Base-by-base conservation (phyloP, 1,140 invertebrate species). In the Drosophila trapezifrons region DNA sequence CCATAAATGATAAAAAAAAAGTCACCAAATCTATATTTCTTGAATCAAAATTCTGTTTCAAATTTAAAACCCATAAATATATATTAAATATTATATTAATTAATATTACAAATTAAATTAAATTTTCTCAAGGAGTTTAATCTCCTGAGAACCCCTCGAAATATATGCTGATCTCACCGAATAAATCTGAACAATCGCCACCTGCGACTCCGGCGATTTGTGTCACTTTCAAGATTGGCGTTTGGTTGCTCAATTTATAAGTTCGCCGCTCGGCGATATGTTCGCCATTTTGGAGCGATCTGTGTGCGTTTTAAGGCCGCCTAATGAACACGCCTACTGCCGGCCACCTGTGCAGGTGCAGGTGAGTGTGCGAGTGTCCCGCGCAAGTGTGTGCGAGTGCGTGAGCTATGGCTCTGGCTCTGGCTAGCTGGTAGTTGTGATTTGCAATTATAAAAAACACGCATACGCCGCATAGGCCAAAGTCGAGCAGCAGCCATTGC, bases 391-490 rank as follows among this genome's bases (percentile, higher is more conserved):
- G 4, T 8, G 32, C 10, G 10, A 35, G 54, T 18, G 4, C 22
- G 42, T 38, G 18, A 57, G 25, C 18, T 22, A 37, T 72, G 51
- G 29, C 27, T 29, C 27, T 1, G 27, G 27, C 29, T 32, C 29
- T 32, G 29, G 29, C 29, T 32, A 9, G 29, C 29, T 32, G 29
- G 76, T 72, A 35, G 29, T 72, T 32, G 77, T 80, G 84, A 78
- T 78, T 70, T 66, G 79, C 83, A 87, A 86, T 87, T 86, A 87
- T 87, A 76, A 77, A 76, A 77, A 80, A 77, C 73, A 89, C 70
- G 85, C 80, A 89, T 84, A 89, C 82, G 22, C 64, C 64, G 47
- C 80, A 66, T 66, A 55, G 76, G 71, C 75, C 55, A 59, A 74
- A 66, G 66, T 80, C 43, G 70, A 75, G 66, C 29, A 75, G 70